phyloP scores from a whole-genome alignment of 2,797 vertebrate genomes.

The Okamejei kenojei region DNA sequence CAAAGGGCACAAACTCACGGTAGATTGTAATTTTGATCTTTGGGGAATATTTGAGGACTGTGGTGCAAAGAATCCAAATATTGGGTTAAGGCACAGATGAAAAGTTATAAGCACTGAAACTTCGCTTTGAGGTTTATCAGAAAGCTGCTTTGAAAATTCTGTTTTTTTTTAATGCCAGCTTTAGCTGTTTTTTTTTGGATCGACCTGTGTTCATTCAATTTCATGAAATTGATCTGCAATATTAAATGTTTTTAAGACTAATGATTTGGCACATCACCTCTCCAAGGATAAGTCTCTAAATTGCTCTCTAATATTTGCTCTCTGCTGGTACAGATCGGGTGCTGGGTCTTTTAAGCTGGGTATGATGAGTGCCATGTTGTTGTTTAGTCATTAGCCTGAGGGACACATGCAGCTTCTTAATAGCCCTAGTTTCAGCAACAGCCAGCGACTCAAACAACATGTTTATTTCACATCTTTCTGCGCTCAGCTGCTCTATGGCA shows the following conservation, averaged over 20 bases:
- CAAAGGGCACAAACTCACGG: not conserved
- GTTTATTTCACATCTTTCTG: not conserved
- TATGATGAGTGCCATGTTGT: constrained; percentile 11
- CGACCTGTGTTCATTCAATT: not conserved
- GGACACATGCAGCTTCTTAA: not conserved
- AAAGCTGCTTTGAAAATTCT: too few relatives aligned
- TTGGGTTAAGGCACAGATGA: not conserved
- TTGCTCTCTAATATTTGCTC: not conserved
- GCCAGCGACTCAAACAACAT: constrained; percentile 18
- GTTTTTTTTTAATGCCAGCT: not conserved
- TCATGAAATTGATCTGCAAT: not conserved
- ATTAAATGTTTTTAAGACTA: constrained; percentile 14
- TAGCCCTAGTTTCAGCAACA: not conserved
- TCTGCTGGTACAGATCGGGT: not conserved
- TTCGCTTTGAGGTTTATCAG: not conserved
- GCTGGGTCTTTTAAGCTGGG: not conserved
- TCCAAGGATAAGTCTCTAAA: not conserved
- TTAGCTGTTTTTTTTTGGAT: not conserved
- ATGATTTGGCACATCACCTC: not conserved
- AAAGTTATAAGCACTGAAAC: not conserved
- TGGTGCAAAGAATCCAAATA: not conserved
- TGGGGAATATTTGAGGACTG: not conserved
- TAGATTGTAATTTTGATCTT: not conserved
- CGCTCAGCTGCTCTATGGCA: constrained; percentile 6
- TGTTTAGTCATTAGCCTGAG: constrained; percentile 9